phyloP scores from a whole-genome alignment of 2,113 vertebrate genomes.

The Ptychochromis oligacanthus region DNA sequence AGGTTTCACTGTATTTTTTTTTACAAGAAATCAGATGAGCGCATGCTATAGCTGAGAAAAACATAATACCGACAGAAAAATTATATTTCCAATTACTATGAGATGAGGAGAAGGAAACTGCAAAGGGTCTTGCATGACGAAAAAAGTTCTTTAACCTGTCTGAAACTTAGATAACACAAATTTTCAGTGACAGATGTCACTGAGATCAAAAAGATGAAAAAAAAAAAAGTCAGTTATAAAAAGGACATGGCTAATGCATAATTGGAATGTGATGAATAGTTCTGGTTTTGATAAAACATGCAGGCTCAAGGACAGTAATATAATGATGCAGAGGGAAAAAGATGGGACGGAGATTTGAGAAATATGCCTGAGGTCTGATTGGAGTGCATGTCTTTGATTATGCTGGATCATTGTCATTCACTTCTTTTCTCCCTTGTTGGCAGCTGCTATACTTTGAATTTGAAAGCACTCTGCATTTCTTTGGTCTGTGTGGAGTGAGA shows the following conservation, averaged over 20 bases:
- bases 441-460: conserved; percentile 6
- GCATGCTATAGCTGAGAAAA: not conserved
- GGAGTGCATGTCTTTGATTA: conserved; percentile 19
- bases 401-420: not conserved
- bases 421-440: not conserved
- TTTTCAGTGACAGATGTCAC: not conserved
- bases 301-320: not conserved
- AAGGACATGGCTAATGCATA: not conserved
- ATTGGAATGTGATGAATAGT: conserved; percentile 7
- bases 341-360: not conserved
- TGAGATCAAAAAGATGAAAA: conserved; percentile 9
- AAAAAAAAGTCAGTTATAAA: not conserved
- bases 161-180: conserved; percentile 2
- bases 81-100: not conserved
- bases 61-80: not conserved
- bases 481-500: not conserved
- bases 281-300: conserved; percentile 34
- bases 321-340: not conserved
- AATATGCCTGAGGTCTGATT: conserved; percentile 1
- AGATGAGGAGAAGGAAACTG: not conserved
- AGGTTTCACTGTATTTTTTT: not conserved
- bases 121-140: not conserved
- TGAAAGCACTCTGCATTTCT: not conserved
- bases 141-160: not conserved
- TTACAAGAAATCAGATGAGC: not conserved